Percentiles rank a stretch among this genome's conserved stretches.
Evolutionary conservation across 1,140 invertebrate species (phyloP).

Genomic region (Brachionus asplanchnoidis): DNA sequence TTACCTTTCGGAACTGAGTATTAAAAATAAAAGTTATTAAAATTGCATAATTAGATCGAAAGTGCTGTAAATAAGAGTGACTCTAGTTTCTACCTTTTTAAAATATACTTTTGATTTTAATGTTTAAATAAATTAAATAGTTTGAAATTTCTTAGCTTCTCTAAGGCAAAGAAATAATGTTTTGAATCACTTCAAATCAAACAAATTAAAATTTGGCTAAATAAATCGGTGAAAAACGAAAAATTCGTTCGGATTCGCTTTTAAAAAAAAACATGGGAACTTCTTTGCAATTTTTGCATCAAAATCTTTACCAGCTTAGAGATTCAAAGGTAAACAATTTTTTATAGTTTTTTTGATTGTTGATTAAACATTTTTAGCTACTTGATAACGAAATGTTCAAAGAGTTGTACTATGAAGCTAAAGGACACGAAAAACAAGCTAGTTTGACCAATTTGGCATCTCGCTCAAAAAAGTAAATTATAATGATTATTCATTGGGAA

Average conservation of each 20-base stretch:
- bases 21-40: neutral
- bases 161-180: neutral
- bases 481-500: neutral
- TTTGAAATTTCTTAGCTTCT: neutral
- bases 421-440: constrained; percentile 21
- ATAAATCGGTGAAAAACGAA: neutral
- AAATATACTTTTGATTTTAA: neutral
- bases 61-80: neutral
- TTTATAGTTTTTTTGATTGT: neutral
- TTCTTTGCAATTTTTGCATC: constrained; percentile 34
- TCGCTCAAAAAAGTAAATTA: constrained; percentile 7
- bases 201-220: neutral
- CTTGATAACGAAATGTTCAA: constrained; percentile 19
- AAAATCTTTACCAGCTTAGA: constrained; percentile 37
- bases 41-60: neutral
- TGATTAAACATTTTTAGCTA: neutral
- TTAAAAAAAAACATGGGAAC: constrained; percentile 21
- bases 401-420: constrained; percentile 23
- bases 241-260: neutral
- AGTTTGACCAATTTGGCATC: constrained; percentile 5
- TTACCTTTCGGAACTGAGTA: neutral
- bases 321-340: neutral
- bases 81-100: neutral
- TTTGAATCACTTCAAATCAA: neutral
- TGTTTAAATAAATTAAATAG: neutral